Conservation (phyloP, 2,888 invertebrate species). For the Amiota communis region DNA sequence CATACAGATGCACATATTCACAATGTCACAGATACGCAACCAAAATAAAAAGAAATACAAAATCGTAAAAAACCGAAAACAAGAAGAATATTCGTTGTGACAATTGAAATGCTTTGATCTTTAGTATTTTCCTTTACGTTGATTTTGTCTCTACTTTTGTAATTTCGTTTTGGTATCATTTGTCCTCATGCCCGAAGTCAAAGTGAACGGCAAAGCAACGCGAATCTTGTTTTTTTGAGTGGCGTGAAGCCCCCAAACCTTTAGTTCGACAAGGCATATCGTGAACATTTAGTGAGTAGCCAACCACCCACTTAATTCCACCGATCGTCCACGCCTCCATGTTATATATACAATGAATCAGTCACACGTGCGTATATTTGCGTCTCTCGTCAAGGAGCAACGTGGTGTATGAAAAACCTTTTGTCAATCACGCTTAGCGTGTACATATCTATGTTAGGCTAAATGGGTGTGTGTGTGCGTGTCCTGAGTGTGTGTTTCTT, state of each 20-base stretch:
- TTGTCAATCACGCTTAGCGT: slow-evolving; percentile 58
- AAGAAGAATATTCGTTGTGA: slow-evolving; percentile 39
- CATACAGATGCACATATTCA: not conserved
- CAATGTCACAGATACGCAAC: not conserved
- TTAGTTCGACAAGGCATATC: too few species aligned
- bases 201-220: too few species aligned
- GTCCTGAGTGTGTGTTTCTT: not conserved
- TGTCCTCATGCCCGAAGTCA: too few species aligned
- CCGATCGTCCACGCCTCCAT: too few species aligned
- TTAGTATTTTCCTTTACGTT: slow-evolving; percentile 60
- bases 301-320: too few species aligned
- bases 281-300: too few species aligned
- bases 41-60: not conserved
- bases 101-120: slow-evolving; percentile 66
- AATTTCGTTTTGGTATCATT: not conserved
- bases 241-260: not conserved
- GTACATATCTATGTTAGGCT: too few species aligned
- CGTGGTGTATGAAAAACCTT: slow-evolving; percentile 59
- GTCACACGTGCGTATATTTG: slow-evolving; percentile 57
- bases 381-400: slow-evolving; percentile 38
- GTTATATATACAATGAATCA: slow-evolving; percentile 3
- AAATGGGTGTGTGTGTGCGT: too few species aligned
- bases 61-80: not conserved
- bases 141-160: slow-evolving; percentile 47
- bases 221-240: too few species aligned